A percentile compares a stretch with the other conserved stretches of the same genome.
Conservation (phyloP, 2,113 vertebrate genomes). For the Macaca mulatta region DNA sequence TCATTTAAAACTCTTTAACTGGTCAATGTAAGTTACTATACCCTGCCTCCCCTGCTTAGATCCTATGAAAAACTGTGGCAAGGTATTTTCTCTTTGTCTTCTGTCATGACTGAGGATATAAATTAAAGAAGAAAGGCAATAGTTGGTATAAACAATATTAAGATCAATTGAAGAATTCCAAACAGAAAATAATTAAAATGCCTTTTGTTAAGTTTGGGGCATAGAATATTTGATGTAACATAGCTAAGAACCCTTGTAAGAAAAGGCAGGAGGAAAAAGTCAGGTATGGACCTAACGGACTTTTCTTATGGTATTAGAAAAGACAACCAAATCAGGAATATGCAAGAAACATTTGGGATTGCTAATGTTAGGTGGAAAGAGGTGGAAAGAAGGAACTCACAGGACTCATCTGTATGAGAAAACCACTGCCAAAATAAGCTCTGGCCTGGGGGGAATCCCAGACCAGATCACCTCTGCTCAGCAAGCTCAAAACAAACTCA, state of each 20-base stretch:
- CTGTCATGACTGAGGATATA: not conserved
- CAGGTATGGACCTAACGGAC: not conserved
- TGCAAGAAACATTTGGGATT: not conserved
- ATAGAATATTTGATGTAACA: not conserved
- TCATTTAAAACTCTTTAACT: constrained; percentile 36
- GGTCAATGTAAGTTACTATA: not conserved
- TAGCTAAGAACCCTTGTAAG: constrained; percentile 37
- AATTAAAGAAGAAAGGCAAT: not conserved
- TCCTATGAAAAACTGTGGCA: not conserved
- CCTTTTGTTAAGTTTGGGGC: not conserved
- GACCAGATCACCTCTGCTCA: not conserved
- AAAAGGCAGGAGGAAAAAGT: not conserved
- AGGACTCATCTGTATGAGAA: not conserved
- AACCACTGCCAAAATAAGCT: constrained; percentile 3
- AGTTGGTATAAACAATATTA: not conserved
- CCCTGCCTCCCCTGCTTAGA: not conserved
- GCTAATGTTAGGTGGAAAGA: not conserved
- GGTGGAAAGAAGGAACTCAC: not conserved
- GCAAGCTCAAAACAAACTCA: not conserved
- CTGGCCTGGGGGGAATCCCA: not conserved
- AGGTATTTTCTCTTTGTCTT: constrained; percentile 40
- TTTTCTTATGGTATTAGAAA: not conserved
- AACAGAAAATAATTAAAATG: constrained; percentile 15
- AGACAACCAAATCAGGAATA: constrained; percentile 35
- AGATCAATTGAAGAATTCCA: not conserved